These are phyloP conservation scores for Rhysida immarginata DNA, from an alignment of 1,140 invertebrate genomes.

Conservation along the genomic window DNA sequence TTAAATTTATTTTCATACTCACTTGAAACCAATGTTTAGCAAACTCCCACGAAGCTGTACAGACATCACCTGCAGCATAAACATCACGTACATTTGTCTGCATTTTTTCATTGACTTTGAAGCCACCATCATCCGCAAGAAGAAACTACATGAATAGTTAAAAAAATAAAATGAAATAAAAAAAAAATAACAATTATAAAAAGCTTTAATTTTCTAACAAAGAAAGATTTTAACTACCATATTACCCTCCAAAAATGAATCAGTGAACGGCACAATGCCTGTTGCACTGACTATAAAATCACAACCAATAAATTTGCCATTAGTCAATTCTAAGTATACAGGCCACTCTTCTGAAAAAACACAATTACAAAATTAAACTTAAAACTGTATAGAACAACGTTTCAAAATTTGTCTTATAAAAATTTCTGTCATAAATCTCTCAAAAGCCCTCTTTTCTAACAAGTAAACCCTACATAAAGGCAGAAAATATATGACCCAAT, in stretches of 20 bases:
- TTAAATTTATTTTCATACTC: not conserved
- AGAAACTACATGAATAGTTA: slow-evolving; percentile 30
- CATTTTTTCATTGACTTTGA: slow-evolving; percentile 73
- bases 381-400: too few relatives aligned
- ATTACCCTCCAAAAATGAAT: slow-evolving; percentile 25
- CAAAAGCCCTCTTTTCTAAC: too few relatives aligned
- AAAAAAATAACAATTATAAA: not conserved
- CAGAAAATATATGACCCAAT: too few relatives aligned
- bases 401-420: too few relatives aligned
- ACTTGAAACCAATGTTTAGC: slow-evolving; percentile 75
- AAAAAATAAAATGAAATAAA: not conserved
- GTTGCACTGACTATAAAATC: slow-evolving; percentile 93
- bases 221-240: slow-evolving; percentile 20
- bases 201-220: slow-evolving; percentile 6
- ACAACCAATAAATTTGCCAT: slow-evolving; percentile 57
- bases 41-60: slow-evolving; percentile 55
- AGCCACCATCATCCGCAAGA: slow-evolving; percentile 47
- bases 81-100: slow-evolving; percentile 59
- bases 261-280: slow-evolving; percentile 57
- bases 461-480: too few relatives aligned
- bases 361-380: too few relatives aligned
- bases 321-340: slow-evolving; percentile 54
- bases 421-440: too few relatives aligned
- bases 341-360: slow-evolving; percentile 39
- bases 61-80: slow-evolving; percentile 91